Conservation (phyloP, 92 coral and sea anemone genomes). For the Palythoa grandiflora region DNA sequence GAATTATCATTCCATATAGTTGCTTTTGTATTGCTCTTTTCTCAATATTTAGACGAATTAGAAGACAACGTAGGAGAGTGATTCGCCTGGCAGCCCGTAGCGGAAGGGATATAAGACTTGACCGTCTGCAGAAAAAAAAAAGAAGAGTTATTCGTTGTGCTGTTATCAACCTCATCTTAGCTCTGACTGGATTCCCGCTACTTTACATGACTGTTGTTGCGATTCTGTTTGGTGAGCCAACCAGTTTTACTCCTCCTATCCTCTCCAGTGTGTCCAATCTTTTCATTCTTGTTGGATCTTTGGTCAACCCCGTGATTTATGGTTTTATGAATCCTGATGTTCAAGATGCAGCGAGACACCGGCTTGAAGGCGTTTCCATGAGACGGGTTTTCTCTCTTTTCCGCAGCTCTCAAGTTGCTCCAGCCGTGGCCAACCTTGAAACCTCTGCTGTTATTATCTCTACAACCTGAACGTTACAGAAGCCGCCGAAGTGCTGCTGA, state of each 20-base stretch:
- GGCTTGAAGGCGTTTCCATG: background rate
- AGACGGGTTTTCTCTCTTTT: background rate
- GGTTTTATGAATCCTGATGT: slow-evolving; percentile 23
- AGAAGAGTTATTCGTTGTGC: background rate
- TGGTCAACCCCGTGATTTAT: background rate
- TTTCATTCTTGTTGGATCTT: background rate
- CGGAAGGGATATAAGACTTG: background rate
- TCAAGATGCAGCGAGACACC: no score
- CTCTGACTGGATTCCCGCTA: background rate
- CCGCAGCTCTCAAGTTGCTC: background rate
- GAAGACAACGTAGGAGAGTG: background rate
- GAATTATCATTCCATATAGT: background rate
- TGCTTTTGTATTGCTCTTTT: background rate
- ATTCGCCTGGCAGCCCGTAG: background rate
- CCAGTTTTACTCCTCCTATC: background rate
- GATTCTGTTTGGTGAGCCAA: background rate
- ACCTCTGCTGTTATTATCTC: no score
- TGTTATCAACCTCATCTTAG: background rate
- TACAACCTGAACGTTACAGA: no score
- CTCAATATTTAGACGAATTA: background rate
- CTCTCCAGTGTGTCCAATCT: background rate
- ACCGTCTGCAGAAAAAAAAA: background rate
- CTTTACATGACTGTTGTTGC: background rate
- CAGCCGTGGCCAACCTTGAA: no score
- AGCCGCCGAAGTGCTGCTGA: no score